A percentile compares a stretch with the other conserved stretches of the same genome.
phyloP scores from a whole-genome alignment of 1,140 invertebrate genomes.

The Heliothis subflexa region DNA sequence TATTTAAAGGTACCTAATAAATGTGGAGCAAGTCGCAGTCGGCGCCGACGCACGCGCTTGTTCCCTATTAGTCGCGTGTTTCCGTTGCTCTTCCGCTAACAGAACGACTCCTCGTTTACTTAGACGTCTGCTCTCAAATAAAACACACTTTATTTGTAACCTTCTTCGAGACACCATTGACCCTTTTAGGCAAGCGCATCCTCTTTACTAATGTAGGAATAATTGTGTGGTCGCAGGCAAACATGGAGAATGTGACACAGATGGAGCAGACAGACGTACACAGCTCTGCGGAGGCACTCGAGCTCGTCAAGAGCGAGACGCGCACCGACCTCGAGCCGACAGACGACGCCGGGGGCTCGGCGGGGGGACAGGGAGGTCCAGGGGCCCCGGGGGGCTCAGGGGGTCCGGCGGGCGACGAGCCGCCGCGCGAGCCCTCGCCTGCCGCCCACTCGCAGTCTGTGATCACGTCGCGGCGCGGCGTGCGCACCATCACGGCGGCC shows the following conservation, averaged over 20 bases:
- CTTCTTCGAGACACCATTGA: slow-evolving; percentile 5
- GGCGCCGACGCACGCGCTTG: slow-evolving; percentile 28
- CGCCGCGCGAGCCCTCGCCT: slow-evolving; percentile 58
- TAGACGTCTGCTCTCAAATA: slow-evolving; percentile 34
- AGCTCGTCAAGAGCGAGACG: slow-evolving; percentile 75
- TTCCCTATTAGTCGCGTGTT: slow-evolving; percentile 35
- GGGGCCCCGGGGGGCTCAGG: slow-evolving; percentile 11
- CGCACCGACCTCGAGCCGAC: slow-evolving; percentile 54
- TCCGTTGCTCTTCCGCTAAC: slow-evolving; percentile 45
- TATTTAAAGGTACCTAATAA: too few relatives aligned
- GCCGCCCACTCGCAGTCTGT: slow-evolving; percentile 77
- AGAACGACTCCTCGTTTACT: slow-evolving; percentile 39
- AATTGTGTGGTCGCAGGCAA: slow-evolving; percentile 1
- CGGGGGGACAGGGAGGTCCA: slow-evolving; percentile 12
- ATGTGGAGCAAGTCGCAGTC: background rate
- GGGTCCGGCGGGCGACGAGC: slow-evolving; percentile 49
- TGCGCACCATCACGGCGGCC: slow-evolving; percentile 88
- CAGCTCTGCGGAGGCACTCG: slow-evolving; percentile 63
- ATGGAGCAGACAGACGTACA: slow-evolving; percentile 64
- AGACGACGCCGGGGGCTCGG: slow-evolving; percentile 15
- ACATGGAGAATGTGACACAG: slow-evolving; percentile 69
- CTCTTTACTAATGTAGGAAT: background rate
- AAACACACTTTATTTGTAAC: slow-evolving; percentile 17
- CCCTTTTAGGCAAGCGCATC: slow-evolving; percentile 15
- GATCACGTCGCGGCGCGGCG: slow-evolving; percentile 86